Evolutionary conservation across 2,113 vertebrate species (phyloP).

Genomic region (Serilophus lunatus): DNA sequence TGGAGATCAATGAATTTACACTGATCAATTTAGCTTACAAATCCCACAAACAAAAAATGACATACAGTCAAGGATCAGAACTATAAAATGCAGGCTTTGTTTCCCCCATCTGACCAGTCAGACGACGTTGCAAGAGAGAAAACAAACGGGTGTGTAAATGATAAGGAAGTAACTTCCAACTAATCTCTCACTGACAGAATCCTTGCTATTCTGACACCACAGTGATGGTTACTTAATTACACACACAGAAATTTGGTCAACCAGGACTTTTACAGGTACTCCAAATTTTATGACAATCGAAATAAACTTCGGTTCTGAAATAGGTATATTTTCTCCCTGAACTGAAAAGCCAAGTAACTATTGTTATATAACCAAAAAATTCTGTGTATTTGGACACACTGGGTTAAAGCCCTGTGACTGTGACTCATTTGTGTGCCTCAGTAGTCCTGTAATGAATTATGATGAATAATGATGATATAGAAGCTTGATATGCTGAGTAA

Average conservation of each 20-base stretch:
- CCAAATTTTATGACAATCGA: background rate
- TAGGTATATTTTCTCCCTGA: background rate
- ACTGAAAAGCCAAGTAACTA: background rate
- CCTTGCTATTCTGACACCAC: background rate
- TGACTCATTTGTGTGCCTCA: background rate
- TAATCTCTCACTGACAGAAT: background rate
- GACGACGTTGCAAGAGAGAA: background rate
- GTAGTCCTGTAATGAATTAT: background rate
- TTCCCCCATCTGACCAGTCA: background rate
- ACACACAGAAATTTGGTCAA: background rate
- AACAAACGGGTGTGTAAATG: background rate
- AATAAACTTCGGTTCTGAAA: background rate
- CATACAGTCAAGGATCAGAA: background rate
- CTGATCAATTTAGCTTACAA: background rate
- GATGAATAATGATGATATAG: background rate
- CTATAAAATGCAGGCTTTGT: background rate
- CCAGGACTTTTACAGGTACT: background rate
- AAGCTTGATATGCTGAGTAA: background rate
- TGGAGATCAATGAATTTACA: background rate
- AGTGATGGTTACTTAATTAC: background rate
- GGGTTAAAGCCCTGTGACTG: background rate
- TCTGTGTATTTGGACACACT: background rate
- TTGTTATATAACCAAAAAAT: background rate
- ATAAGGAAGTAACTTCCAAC: background rate
- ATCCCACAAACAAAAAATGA: background rate